Conservation (phyloP, 2,888 invertebrate species). For the Drosophila mimica region DNA sequence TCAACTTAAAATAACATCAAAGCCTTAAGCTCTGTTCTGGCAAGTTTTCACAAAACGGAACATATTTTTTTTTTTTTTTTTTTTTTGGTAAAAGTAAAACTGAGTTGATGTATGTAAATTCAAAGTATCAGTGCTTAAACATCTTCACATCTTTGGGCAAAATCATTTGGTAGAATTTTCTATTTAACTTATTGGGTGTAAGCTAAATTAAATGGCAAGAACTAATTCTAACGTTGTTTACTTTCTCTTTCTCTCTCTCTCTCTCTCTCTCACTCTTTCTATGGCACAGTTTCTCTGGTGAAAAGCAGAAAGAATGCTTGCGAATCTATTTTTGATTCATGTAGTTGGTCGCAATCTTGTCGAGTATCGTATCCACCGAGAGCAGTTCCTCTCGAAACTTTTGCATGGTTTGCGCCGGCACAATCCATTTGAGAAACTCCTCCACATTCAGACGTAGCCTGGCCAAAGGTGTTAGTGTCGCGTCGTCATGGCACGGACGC, state of each 20-base stretch:
- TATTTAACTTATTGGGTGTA: constrained; percentile 36
- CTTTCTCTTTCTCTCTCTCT: constrained; percentile 2
- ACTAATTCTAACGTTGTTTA: constrained; percentile 53
- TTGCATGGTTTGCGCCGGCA: constrained; percentile 91
- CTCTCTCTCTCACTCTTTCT: constrained; percentile 21
- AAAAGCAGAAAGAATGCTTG: constrained; percentile 7
- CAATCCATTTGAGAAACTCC: constrained; percentile 92
- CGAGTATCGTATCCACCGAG: constrained; percentile 91
- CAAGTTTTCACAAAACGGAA: constrained; percentile 53
- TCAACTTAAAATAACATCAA: constrained; percentile 23
- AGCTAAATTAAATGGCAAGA: constrained; percentile 73
- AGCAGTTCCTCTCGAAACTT: constrained; percentile 90
- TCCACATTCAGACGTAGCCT: constrained; percentile 91
- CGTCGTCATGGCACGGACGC: constrained; percentile 88
- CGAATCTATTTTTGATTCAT: constrained; percentile 81
- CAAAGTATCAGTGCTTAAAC: constrained; percentile 40
- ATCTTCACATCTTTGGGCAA: constrained; percentile 64
- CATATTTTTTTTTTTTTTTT: constrained; percentile 12
- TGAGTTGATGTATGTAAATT: constrained; percentile 38
- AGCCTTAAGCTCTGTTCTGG: constrained; percentile 56
- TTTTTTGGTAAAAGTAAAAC: constrained; percentile 56
- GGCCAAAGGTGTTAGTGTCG: constrained; percentile 87
- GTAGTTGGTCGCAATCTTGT: constrained; percentile 85
- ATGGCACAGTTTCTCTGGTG: constrained; percentile 59
- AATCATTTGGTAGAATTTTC: constrained; percentile 65